These are phyloP conservation scores for Neoitamus cyanurus DNA, from an alignment of 2,888 invertebrate species.

Conservation along the genomic window DNA sequence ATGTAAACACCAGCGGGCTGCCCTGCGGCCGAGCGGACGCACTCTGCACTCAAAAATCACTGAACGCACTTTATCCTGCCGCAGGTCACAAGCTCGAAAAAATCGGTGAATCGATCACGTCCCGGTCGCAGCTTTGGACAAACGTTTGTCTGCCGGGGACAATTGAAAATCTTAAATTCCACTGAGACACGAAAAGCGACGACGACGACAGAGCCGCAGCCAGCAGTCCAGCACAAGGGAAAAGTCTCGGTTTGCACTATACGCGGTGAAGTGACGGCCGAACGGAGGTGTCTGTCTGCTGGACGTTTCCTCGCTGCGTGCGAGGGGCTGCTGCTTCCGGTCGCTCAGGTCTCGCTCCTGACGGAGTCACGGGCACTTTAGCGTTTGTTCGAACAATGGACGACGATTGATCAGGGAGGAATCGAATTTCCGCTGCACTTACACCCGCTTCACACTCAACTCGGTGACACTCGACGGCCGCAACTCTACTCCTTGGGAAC, in stretches of 20 bases:
- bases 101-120: not conserved
- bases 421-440: not conserved
- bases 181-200: not conserved
- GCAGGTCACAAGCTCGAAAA: not conserved
- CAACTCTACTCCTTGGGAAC: constrained; percentile 18
- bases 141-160: not conserved
- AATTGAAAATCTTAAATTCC: not conserved
- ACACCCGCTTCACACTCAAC: not conserved
- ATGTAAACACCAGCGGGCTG: constrained; percentile 16
- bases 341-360: not conserved
- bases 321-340: not conserved
- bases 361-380: not conserved
- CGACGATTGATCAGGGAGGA: not conserved
- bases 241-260: not conserved
- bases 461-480: constrained; percentile 12
- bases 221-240: not conserved
- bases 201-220: not conserved
- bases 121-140: not conserved
- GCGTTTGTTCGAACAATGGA: not conserved
- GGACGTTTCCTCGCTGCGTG: not conserved
- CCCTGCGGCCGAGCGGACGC: not conserved
- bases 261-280: not conserved
- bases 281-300: not conserved
- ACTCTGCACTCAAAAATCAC: not conserved
- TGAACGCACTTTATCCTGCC: not conserved